Base-by-base conservation (phyloP, 2,888 invertebrate genomes). In the Ferdinandea cuprea region DNA sequence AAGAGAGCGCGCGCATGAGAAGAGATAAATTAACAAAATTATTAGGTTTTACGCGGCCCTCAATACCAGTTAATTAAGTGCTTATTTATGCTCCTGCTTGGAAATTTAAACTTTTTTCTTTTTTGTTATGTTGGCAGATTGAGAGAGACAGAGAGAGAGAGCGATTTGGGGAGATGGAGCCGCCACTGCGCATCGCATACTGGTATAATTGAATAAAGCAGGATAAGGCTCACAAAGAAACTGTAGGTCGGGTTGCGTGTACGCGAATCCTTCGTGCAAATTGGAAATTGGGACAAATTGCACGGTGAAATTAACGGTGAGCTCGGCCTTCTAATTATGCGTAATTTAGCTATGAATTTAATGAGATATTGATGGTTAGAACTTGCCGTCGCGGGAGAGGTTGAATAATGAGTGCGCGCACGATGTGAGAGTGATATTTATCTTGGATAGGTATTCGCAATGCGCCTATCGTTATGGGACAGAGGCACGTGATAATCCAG, bases 11-110 rank as follows among this genome's bases (percentile, higher is more conserved):
- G 37, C 25, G 32, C 66, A 44, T 78, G 73, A 63, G 66, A 73
- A 63, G 68, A 73, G 56, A 83, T 83, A 83, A 78, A 83, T 83
- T 83, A 78, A 78, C 68, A 9, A 83, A 83, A 83, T 83, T 83
- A 83, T 83, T 73, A 73, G 83, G 83, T 78, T 78, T 83, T 83
- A 73, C 72, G 56, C 78, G 78, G 73, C 56, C 72, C 78, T 83
- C 83, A 78, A 77, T 83, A 73, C 78, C 73, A 66, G 83, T 83
- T 83, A 83, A 83, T 83, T 83, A 83, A 83, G 83, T 83, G 83
- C 83, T 83, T 83, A 83, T 83, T 83, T 83, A 78, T 83, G 78
- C 83, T 63, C 72, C 77, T 77, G 73, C 58, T 72, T 13, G 21
- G 40, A 50, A 44, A 17, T 42, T 59, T 25, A 50, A 46, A 30